These are phyloP conservation scores for Zosterops borbonicus DNA, from an alignment of 2,113 vertebrate species.

Conservation along the genomic window DNA sequence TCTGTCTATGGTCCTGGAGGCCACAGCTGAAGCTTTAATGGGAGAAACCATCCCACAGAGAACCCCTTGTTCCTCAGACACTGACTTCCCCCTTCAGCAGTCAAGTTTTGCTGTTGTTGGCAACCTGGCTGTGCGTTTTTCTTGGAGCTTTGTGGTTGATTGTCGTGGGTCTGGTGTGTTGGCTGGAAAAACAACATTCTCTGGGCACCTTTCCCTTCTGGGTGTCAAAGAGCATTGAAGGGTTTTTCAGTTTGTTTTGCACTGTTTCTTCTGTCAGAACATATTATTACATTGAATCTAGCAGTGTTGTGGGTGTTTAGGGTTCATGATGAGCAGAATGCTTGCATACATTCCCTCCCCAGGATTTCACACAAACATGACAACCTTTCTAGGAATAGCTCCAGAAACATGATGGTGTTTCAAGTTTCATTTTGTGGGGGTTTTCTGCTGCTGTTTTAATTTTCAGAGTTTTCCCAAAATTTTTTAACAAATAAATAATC, in stretches of 20 bases:
- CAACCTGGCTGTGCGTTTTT: not conserved
- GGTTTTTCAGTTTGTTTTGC: not conserved
- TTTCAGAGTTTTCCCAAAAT: not conserved
- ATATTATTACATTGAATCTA: not conserved
- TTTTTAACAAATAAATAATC: not conserved
- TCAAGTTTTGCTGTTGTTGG: not conserved
- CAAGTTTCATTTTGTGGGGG: not conserved
- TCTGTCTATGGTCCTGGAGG: not conserved
- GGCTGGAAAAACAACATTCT: not conserved
- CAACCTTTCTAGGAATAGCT: constrained; percentile 36
- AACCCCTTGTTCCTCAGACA: not conserved
- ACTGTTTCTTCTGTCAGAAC: constrained; percentile 3
- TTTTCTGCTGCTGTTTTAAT: not conserved
- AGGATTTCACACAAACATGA: constrained; percentile 41
- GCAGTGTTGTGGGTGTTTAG: constrained; percentile 8
- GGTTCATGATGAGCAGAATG: constrained; percentile 33
- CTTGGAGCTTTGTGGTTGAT: not conserved
- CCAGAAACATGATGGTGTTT: not conserved
- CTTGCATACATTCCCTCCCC: constrained; percentile 10
- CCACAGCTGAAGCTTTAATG: not conserved
- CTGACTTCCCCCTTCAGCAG: not conserved
- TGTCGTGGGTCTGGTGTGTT: not conserved
- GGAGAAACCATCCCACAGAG: not conserved
- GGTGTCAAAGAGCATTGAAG: not conserved
- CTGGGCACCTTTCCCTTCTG: not conserved